A percentile compares a stretch with the other conserved stretches of the same genome.
Evolutionary conservation across 1,140 invertebrate species (phyloP).

Genomic region (Meloidogyne hapla): DNA sequence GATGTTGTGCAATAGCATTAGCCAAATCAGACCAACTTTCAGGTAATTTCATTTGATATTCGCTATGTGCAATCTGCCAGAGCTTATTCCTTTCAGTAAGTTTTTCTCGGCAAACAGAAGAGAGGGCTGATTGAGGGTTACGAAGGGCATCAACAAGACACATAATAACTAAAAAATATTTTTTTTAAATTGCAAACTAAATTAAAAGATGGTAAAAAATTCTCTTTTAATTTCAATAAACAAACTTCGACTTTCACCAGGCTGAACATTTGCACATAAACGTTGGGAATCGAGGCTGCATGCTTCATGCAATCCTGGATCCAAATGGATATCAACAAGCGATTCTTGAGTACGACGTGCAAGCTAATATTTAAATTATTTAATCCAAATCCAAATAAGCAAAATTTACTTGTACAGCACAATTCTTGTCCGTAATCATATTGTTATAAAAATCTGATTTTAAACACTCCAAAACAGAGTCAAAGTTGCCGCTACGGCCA

Average conservation of each 20-base stretch:
- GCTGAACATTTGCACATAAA: slow-evolving; percentile 77
- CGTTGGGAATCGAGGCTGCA: slow-evolving; percentile 73
- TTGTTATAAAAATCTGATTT: slow-evolving; percentile 63
- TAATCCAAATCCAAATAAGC: not conserved
- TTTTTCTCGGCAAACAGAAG: slow-evolving; percentile 50
- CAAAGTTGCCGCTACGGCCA: slow-evolving; percentile 50
- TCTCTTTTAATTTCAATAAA: slow-evolving; percentile 9
- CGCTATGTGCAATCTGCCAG: slow-evolving; percentile 60
- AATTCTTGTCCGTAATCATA: slow-evolving; percentile 50
- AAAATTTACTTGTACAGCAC: slow-evolving; percentile 40
- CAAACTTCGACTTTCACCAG: slow-evolving; percentile 75
- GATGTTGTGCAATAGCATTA: slow-evolving; percentile 31
- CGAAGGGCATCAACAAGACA: slow-evolving; percentile 59
- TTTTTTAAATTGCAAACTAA: too few relatives aligned
- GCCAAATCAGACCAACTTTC: slow-evolving; percentile 53
- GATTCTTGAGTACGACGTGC: slow-evolving; percentile 71
- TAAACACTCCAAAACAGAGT: slow-evolving; percentile 60
- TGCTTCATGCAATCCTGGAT: slow-evolving; percentile 68
- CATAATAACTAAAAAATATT: slow-evolving; percentile 57
- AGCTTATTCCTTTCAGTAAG: slow-evolving; percentile 56
- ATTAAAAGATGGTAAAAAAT: slow-evolving; percentile 9
- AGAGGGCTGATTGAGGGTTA: slow-evolving; percentile 39
- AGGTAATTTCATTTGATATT: slow-evolving; percentile 58
- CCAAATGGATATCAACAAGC: slow-evolving; percentile 70
- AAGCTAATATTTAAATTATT: slow-evolving; percentile 64